Base-by-base conservation (phyloP, 1,140 invertebrate genomes). In the Caenorhabditis inopinata region DNA sequence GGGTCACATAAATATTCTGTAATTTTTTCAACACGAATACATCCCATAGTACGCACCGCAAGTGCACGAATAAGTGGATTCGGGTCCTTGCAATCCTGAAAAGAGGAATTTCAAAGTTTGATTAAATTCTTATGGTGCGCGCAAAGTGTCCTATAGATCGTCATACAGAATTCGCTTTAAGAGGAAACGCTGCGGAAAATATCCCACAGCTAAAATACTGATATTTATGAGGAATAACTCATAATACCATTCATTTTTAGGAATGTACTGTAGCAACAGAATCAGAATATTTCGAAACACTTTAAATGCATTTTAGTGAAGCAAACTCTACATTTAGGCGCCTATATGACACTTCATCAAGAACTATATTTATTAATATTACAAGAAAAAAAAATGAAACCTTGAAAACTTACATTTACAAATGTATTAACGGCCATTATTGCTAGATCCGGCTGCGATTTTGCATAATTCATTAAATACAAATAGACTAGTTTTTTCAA, bases 381-480 rank as follows among this genome's bases (percentile, higher is more conserved):
- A n/a, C n/a, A n/a, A n/a, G n/a, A n/a, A n/a, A n/a, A n/a, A n/a
- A n/a, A n/a, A n/a, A n/a, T 27, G 58, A 23, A n/a, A 12, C 18
- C 46, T 74, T 18, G 74, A 9, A 27, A 73, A 45, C 47, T 89
- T 91, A 96, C 95, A 93, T 98, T 99, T 58, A 99, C 97, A 92
- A 99, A 99, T 25, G 97, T 99, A 91, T 99, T 99, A 35, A 99
- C 97, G 45, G 97, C 97, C 96, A 99, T 98, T 78, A 99, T 99
- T 74, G 97, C 97, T 94, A 98, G 96, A 89, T 99, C 97, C 11
- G 97, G 97, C 90, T 99, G 97, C 85, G 95, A 98, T 90, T 99
- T 99, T 73, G 97, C 97, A 91, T 99, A 99, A 90, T 99, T 99
- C 97, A 99, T 99, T 76, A 99, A 90, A 89, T 99, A 99, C 21